Percentiles rank a stretch among this genome's conserved stretches.
Evolutionary conservation across 2,888 invertebrate genomes (phyloP).

Genomic region (Clostera curtula): DNA sequence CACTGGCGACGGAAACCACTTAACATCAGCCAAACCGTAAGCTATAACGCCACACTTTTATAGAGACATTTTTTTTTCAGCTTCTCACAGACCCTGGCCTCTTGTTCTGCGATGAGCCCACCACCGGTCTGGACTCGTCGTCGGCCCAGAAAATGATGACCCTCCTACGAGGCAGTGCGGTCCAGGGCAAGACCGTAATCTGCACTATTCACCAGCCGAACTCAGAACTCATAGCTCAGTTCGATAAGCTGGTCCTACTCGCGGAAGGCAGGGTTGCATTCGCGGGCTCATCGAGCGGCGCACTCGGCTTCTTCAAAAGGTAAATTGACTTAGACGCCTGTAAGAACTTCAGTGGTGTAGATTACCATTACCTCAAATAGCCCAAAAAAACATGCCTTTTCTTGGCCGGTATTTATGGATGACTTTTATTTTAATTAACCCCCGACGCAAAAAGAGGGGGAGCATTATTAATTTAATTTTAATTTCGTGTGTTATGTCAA

Average conservation of each 20-base stretch:
- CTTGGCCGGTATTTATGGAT: too few species aligned
- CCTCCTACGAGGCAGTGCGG: slow-evolving; percentile 80
- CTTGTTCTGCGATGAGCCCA: slow-evolving; percentile 97
- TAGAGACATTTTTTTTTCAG: slow-evolving; percentile 50
- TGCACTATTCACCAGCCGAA: slow-evolving; percentile 97
- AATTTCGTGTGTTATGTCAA: too few species aligned
- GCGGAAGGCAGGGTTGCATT: slow-evolving; percentile 92
- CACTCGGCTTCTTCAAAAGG: slow-evolving; percentile 75
- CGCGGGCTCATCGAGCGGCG: slow-evolving; percentile 79
- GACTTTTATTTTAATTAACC: too few species aligned
- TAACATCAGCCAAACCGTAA: too few species aligned
- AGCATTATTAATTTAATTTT: too few species aligned
- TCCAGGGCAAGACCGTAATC: slow-evolving; percentile 87
- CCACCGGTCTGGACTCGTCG: slow-evolving; percentile 93
- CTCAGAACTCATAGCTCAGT: slow-evolving; percentile 88
- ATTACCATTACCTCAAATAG: too few species aligned
- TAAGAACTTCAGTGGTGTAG: too few species aligned
- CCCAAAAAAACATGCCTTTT: too few species aligned
- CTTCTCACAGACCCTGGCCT: slow-evolving; percentile 92
- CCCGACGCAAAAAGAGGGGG: too few species aligned
- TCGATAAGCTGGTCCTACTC: slow-evolving; percentile 84
- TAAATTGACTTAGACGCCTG: slow-evolving; percentile 33
- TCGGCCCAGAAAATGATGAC: slow-evolving; percentile 90
- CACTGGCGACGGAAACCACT: too few species aligned
- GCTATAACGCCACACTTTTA: too few species aligned